A percentile compares a stretch with the other conserved stretches of the same genome.
These are phyloP conservation scores for Heliocidaris erythrogramma DNA, from an alignment of 35 echinoderm and acorn worm species.

Conservation along the genomic window DNA sequence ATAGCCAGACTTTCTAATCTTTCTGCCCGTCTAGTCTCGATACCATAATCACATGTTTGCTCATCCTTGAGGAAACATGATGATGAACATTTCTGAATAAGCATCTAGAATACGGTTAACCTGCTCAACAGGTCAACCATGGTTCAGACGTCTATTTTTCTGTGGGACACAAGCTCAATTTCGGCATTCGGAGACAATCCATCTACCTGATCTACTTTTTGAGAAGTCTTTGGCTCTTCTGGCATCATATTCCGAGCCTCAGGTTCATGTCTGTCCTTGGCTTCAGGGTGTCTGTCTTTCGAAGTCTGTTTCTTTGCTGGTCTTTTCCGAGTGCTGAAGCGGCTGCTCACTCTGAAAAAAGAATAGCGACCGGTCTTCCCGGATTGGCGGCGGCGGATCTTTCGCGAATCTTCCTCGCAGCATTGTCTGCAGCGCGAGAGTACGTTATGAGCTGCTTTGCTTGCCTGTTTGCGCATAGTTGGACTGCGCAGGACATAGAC, in stretches of 20 bases:
- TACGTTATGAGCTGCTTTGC: neutral
- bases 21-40: too few relatives aligned
- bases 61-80: too few relatives aligned
- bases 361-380: conserved; percentile 18
- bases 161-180: conserved; percentile 44
- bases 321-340: neutral
- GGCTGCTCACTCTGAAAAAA: neutral
- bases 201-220: conserved; percentile 20
- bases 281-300: neutral
- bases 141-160: conserved; percentile 28
- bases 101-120: too few relatives aligned
- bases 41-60: too few relatives aligned
- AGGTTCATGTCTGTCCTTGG: neutral
- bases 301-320: neutral
- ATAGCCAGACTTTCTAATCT: too few relatives aligned
- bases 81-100: too few relatives aligned
- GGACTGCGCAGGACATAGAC: conserved; percentile 86
- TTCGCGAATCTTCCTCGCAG: conserved; percentile 29
- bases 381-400: neutral
- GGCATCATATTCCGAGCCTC: neutral
- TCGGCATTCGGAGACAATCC: neutral
- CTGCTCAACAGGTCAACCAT: neutral
- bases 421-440: conserved; percentile 9
- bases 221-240: neutral
- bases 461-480: conserved; percentile 74